Conservation (phyloP, 2,888 invertebrate species). For the Rapana venosa region DNA sequence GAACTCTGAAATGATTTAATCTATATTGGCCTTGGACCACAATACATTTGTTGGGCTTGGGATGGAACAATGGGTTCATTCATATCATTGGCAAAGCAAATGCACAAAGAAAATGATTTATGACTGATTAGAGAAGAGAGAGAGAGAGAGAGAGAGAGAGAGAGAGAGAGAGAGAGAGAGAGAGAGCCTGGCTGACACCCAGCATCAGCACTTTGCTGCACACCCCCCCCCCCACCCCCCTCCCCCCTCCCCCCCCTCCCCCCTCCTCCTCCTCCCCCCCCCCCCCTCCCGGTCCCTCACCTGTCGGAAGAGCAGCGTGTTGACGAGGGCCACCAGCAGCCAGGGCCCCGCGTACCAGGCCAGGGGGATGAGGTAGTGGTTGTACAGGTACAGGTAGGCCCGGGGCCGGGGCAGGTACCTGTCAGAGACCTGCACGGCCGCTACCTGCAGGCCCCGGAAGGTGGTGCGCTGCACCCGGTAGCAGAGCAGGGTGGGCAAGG, state of each 20-base stretch:
- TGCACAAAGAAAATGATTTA: too few species aligned
- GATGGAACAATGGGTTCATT: too few species aligned
- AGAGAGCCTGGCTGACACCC: too few species aligned
- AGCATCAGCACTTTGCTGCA: neutral
- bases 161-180: too few species aligned
- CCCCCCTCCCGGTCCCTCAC: neutral
- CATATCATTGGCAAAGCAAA: too few species aligned
- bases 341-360: conserved; percentile 62
- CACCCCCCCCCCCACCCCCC: neutral
- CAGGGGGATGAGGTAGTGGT: conserved; percentile 58
- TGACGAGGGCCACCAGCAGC: conserved; percentile 52
- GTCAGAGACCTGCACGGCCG: conserved; percentile 49
- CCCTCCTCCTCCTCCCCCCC: neutral
- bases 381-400: conserved; percentile 57
- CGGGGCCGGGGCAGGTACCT: conserved; percentile 47
- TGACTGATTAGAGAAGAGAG: too few species aligned
- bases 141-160: too few species aligned
- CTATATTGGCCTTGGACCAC: too few species aligned
- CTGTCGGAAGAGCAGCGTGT: conserved; percentile 54
- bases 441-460: conserved; percentile 48
- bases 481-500: conserved; percentile 54
- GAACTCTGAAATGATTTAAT: too few species aligned
- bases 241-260: neutral
- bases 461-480: conserved; percentile 48
- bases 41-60: too few species aligned